A percentile compares a stretch with the other conserved stretches of the same genome.
Conservation (phyloP, 2,888 invertebrate species). For the Physocephala rufipes region DNA sequence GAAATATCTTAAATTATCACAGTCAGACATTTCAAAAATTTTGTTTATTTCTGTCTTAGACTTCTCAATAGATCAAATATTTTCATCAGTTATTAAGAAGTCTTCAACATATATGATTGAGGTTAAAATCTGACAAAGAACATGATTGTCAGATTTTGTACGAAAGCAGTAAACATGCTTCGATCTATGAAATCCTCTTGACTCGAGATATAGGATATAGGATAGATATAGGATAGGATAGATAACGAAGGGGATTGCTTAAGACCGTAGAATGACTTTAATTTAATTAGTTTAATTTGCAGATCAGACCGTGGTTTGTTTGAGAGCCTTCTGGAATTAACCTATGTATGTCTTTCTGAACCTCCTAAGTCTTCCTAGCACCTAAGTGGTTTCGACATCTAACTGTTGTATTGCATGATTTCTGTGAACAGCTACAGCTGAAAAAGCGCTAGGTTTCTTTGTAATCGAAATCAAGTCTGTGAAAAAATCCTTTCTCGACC, state of each 20-base stretch:
- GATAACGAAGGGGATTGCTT: slow-evolving; percentile 13
- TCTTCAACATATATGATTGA: neutral
- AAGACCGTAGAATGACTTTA: slow-evolving; percentile 18
- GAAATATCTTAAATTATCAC: neutral
- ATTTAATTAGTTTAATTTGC: slow-evolving; percentile 1
- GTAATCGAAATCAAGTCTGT: too few species aligned
- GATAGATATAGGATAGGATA: slow-evolving; percentile 10
- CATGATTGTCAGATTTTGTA: slow-evolving; percentile 13
- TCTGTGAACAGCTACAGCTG: too few species aligned
- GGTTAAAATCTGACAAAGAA: too few species aligned
- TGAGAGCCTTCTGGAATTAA: neutral
- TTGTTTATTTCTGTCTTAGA: slow-evolving; percentile 54
- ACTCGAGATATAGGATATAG: slow-evolving; percentile 7
- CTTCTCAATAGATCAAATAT: neutral
- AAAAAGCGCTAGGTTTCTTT: too few species aligned
- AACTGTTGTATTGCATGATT: slow-evolving; percentile 15
- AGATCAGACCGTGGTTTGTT: neutral
- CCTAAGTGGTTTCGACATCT: slow-evolving; percentile 27
- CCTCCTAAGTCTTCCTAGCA: slow-evolving; percentile 23
- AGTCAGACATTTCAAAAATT: neutral
- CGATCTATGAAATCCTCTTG: slow-evolving; percentile 16
- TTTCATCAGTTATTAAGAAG: neutral
- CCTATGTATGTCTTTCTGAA: slow-evolving; percentile 9
- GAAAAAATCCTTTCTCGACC: too few species aligned
- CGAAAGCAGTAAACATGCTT: slow-evolving; percentile 17